Conservation (phyloP, 2,888 invertebrate genomes). For the Monochamus alternatus region DNA sequence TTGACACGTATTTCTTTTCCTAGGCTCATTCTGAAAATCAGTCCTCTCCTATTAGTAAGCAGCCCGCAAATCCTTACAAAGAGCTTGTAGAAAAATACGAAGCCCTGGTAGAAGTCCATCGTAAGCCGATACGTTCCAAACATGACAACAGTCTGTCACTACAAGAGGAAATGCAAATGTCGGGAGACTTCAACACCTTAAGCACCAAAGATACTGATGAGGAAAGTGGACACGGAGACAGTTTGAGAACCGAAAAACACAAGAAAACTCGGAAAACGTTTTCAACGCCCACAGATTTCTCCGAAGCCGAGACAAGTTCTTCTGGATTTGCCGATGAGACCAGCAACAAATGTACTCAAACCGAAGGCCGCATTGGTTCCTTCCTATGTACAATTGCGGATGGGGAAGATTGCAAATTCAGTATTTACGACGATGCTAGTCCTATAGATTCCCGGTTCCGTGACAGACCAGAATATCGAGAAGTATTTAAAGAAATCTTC, state of each 20-base stretch:
- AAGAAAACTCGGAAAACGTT: conserved; percentile 74
- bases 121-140: conserved; percentile 76
- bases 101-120: conserved; percentile 84
- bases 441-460: conserved; percentile 88
- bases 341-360: conserved; percentile 87
- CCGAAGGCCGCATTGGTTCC: conserved; percentile 85
- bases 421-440: conserved; percentile 85
- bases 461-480: conserved; percentile 86
- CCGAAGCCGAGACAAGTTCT: conserved; percentile 89
- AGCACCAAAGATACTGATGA: conserved; percentile 77
- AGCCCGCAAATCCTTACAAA: conserved; percentile 81
- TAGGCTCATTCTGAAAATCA: conserved; percentile 49
- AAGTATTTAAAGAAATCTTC: conserved; percentile 88
- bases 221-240: conserved; percentile 77
- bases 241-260: conserved; percentile 66
- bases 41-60: conserved; percentile 52
- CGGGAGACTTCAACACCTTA: conserved; percentile 81
- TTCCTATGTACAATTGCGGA: conserved; percentile 89
- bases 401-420: conserved; percentile 89
- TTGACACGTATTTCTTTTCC: conserved; percentile 43
- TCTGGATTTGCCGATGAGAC: conserved; percentile 89
- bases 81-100: conserved; percentile 90
- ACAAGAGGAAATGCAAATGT: conserved; percentile 84
- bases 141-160: conserved; percentile 71
- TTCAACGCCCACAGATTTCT: conserved; percentile 87